These are phyloP conservation scores for Melanogrammus aeglefinus DNA, from an alignment of 2,797 vertebrate genomes.

Conservation along the genomic window DNA sequence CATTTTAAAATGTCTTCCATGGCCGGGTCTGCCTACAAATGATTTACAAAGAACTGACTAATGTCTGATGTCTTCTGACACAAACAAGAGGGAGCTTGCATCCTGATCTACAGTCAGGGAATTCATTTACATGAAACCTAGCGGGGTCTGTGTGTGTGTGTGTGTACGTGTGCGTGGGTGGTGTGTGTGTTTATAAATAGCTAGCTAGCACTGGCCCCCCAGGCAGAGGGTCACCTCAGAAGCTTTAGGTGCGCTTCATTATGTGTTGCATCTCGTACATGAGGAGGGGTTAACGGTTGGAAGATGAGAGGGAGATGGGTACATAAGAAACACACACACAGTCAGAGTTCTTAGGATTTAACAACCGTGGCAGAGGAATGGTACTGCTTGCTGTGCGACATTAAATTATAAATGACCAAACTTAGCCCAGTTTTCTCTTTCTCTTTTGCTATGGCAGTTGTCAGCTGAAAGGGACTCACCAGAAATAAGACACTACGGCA, in stretches of 20 bases:
- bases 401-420: slow-evolving; percentile 1
- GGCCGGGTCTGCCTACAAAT: neutral
- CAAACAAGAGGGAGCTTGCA: slow-evolving; percentile 6
- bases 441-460: neutral
- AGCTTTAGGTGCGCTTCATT: slow-evolving; percentile 42
- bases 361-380: neutral
- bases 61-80: too few relatives aligned
- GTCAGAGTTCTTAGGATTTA: neutral
- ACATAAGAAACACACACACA: neutral
- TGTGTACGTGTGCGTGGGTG: neutral
- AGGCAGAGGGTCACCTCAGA: slow-evolving; percentile 42
- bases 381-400: neutral
- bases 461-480: neutral
- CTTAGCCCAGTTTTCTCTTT: neutral
- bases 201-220: slow-evolving; percentile 24
- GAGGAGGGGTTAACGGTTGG: slow-evolving; percentile 21
- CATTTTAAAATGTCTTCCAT: neutral
- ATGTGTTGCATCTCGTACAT: slow-evolving; percentile 24
- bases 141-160: slow-evolving; percentile 15
- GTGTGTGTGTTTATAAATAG: slow-evolving; percentile 10
- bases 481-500: neutral
- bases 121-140: slow-evolving; percentile 33
- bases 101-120: slow-evolving; percentile 23
- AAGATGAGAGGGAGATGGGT: slow-evolving; percentile 14
- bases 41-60: too few relatives aligned